Conservation (phyloP, 92 coral and sea anemone species). For the Chrysogorgia sp. region DNA sequence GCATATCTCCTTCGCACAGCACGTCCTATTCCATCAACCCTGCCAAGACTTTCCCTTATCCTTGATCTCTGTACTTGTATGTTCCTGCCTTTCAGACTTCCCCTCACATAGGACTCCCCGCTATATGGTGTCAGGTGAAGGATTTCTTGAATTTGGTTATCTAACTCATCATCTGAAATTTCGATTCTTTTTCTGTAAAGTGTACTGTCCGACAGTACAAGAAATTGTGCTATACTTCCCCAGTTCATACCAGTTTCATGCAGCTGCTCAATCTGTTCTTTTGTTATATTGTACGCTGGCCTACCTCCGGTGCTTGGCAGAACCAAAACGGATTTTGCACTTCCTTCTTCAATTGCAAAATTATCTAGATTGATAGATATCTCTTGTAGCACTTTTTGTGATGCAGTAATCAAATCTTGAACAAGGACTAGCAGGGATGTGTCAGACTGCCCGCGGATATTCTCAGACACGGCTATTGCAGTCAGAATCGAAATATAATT, state of each 20-base stretch:
- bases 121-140: constrained; percentile 45
- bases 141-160: constrained; percentile 27
- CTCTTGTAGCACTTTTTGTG: too few relatives aligned
- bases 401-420: too few relatives aligned
- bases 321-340: too few relatives aligned
- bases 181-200: constrained; percentile 5
- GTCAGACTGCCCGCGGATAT: too few relatives aligned
- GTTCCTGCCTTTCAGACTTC: constrained; percentile 41
- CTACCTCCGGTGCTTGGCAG: constrained; percentile 24
- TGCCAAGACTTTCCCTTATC: constrained; percentile 23
- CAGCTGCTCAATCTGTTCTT: constrained; percentile 22
- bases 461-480: too few relatives aligned
- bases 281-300: constrained; percentile 28
- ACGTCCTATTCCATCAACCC: not conserved
- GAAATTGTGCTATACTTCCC: constrained; percentile 14
- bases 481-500: too few relatives aligned
- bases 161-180: constrained; percentile 32
- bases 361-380: too few relatives aligned
- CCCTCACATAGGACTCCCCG: constrained; percentile 48
- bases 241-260: constrained; percentile 27
- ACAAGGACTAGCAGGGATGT: too few relatives aligned
- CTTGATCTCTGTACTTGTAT: constrained; percentile 46
- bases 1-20: constrained; percentile 45
- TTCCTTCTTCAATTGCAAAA: too few relatives aligned
- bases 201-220: constrained; percentile 4